Evolutionary conservation across 2,888 invertebrate species (phyloP).

Genomic region (Brachyptera risi): DNA sequence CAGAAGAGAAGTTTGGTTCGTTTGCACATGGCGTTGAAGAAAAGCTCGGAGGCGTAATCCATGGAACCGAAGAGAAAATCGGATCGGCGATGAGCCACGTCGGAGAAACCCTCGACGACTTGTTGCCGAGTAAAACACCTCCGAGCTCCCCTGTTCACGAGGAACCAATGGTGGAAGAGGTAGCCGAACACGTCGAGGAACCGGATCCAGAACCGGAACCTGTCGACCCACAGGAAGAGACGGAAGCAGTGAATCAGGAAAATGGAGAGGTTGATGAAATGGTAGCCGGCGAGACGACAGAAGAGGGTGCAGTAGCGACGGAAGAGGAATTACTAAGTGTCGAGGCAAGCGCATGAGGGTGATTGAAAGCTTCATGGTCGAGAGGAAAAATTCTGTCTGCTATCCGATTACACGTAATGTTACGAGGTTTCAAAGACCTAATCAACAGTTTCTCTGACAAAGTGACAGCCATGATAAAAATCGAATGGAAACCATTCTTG

Average conservation of each 20-base stretch:
- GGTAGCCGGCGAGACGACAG: conserved; percentile 13
- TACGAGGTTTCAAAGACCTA: too few species aligned
- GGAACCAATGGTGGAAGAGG: background rate
- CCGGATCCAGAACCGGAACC: background rate
- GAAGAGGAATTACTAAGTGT: too few species aligned
- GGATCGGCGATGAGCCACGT: background rate
- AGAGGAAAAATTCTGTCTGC: too few species aligned
- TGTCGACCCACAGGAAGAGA: background rate
- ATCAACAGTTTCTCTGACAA: too few species aligned
- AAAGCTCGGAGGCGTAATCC: background rate
- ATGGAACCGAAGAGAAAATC: background rate
- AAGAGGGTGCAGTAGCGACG: conserved; percentile 38
- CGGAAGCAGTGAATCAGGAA: conserved; percentile 2
- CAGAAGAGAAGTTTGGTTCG: background rate
- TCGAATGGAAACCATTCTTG: too few species aligned
- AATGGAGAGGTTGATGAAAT: conserved; percentile 33
- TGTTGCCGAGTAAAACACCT: background rate
- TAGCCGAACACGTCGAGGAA: background rate
- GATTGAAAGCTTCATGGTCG: too few species aligned
- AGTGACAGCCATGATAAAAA: too few species aligned
- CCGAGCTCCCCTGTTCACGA: background rate
- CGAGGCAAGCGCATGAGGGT: too few species aligned
- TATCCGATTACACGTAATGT: too few species aligned
- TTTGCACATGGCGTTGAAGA: conserved; percentile 7
- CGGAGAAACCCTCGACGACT: background rate